Evolutionary conservation across 2,797 vertebrate species (phyloP), one percentile per base, ranked within the genome.

Genomic region (Phyllotis vaccarum): DNA sequence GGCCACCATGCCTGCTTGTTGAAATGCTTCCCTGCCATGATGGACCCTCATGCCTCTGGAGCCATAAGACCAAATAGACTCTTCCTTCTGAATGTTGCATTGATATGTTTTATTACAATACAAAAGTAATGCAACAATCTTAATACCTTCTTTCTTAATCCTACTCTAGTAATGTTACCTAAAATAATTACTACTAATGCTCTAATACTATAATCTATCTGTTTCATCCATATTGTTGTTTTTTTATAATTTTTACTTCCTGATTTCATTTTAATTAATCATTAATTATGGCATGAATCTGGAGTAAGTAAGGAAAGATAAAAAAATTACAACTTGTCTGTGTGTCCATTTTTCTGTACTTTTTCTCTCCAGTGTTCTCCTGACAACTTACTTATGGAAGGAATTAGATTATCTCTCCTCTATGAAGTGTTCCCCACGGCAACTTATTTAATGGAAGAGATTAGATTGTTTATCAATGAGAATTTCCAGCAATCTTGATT

Each of bases 401-500:
- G 11, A 58, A 88, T 75, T 58, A 60, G 70, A 75, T 88, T 46
- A 46, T 43, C 11, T 88, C 54, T 87, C 17, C 4, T 43, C 14
- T 87, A 40, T 17, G 74, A 79, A 1, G 0, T 86, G 79, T 90
- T 60, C 1, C 43, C n/a, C 19, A 10, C 79, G 49, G 76, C 7
- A 93, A 43, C 3, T 66, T 95, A 37, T 66, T 86, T 52, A 86
- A 86, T 87, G 8, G 34, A 81, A 91, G 24, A 46, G 82, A 58
- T 82, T 72, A 78, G 40, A 5, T 64, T 89, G 62, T n/a, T 86
- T 66, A 46, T 64, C 46, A 22, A 62, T 2, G 12, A 14, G 21
- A 68, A n/a, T 75, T 87, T 94, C 43, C n/a, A 83, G n/a, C 5
- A 24, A 52, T 66, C 40, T 74, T 19, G n/a, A 68, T 68, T 87